Conservation (phyloP, 2,888 invertebrate species). For the Agrochola lota region DNA sequence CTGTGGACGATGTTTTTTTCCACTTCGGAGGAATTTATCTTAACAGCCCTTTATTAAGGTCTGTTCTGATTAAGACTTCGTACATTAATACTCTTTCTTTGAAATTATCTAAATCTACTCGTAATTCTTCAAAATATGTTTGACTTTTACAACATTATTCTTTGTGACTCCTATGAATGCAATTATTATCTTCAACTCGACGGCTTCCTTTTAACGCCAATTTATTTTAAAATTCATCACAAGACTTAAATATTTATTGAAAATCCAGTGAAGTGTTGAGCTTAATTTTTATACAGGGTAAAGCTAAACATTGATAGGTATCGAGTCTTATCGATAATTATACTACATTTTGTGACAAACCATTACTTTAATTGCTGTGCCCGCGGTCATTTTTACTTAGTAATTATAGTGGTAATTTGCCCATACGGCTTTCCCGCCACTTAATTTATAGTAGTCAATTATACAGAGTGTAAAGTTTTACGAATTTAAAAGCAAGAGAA, state of each 20-base stretch:
- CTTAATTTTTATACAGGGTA: conserved; percentile 66
- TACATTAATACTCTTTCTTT: conserved; percentile 48
- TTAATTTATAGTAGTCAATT: conserved; percentile 15
- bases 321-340: conserved; percentile 44
- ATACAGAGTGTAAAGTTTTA: conserved; percentile 4
- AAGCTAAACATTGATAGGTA: conserved; percentile 59
- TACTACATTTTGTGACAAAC: conserved; percentile 22
- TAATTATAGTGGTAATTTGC: conserved; percentile 36
- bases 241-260: conserved; percentile 74
- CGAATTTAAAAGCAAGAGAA: neutral
- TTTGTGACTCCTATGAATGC: conserved; percentile 5
- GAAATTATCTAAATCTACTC: conserved; percentile 44
- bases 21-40: neutral
- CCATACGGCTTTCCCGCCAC: neutral
- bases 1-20: conserved; percentile 4
- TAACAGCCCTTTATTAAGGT: neutral
- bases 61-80: neutral
- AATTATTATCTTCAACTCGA: neutral
- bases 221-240: conserved; percentile 68
- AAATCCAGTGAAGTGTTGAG: conserved; percentile 79
- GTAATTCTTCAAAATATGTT: neutral
- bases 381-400: conserved; percentile 45
- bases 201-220: conserved; percentile 65
- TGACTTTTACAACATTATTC: neutral
- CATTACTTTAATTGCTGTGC: conserved; percentile 28